These are phyloP conservation scores for Drosophila niveifrons DNA, from an alignment of 2,888 invertebrate species.

Conservation along the genomic window DNA sequence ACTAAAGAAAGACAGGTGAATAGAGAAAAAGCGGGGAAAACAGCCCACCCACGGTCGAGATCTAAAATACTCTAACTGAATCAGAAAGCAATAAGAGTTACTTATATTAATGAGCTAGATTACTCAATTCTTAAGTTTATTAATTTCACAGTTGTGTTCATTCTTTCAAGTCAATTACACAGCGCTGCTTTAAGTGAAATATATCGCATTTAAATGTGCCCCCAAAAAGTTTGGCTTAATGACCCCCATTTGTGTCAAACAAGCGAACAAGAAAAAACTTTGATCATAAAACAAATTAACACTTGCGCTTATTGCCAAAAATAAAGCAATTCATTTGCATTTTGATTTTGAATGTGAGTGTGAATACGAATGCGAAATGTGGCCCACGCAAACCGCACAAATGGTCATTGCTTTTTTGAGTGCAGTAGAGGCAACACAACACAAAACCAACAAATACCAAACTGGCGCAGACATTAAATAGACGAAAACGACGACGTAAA, in stretches of 20 bases:
- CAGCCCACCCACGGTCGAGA: constrained; percentile 5
- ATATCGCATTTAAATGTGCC: constrained; percentile 15
- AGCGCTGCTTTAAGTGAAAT: not conserved
- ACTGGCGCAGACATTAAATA: constrained; percentile 54
- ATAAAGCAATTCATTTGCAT: constrained; percentile 59
- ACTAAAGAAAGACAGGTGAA: constrained; percentile 6
- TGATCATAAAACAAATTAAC: constrained; percentile 73
- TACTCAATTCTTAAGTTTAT: too few species aligned
- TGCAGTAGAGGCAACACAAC: not conserved
- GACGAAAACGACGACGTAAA: constrained; percentile 50
- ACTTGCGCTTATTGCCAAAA: constrained; percentile 73
- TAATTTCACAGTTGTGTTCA: too few species aligned
- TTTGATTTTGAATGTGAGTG: constrained; percentile 29
- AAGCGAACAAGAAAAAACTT: constrained; percentile 30
- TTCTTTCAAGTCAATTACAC: not conserved
- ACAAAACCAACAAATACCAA: constrained; percentile 15
- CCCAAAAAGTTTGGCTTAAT: constrained; percentile 39
- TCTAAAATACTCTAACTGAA: not conserved
- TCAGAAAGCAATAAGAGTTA: not conserved
- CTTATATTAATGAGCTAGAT: too few species aligned
- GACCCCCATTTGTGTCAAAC: constrained; percentile 49
- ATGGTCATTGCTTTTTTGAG: constrained; percentile 39
- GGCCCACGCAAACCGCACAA: constrained; percentile 64
- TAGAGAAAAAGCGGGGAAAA: not conserved
- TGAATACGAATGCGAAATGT: constrained; percentile 29